Conservation (phyloP, 2,888 invertebrate species). For the Acanthosepion pharaonis region DNA sequence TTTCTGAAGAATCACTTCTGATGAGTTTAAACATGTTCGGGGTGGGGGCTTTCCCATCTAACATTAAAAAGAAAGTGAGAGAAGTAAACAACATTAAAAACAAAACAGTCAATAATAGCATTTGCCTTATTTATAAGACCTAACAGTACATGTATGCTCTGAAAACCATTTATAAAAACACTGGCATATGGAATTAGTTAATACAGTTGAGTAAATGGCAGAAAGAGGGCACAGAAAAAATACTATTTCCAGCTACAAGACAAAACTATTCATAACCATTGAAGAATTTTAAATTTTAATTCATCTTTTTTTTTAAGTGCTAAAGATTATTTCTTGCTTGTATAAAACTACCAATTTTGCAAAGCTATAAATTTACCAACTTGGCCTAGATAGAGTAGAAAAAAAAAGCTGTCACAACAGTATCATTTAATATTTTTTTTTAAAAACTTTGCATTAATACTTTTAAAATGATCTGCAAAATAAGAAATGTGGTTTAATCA, state of each 20-base stretch:
- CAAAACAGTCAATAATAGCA: not conserved
- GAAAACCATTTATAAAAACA: slow-evolving; percentile 33
- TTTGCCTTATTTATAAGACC: not conserved
- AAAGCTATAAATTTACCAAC: too few species aligned
- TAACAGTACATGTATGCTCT: not conserved
- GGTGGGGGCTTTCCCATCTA: too few species aligned
- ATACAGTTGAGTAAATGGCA: not conserved
- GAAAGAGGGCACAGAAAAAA: not conserved
- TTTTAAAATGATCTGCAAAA: too few species aligned
- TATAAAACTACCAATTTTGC: too few species aligned
- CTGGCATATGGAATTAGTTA: not conserved
- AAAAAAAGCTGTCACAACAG: too few species aligned
- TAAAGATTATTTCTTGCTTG: too few species aligned
- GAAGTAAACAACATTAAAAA: not conserved
- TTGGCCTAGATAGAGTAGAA: too few species aligned
- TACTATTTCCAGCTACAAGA: not conserved
- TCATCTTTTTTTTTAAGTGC: not conserved
- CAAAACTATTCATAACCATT: not conserved
- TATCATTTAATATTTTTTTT: too few species aligned
- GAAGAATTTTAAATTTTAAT: not conserved
- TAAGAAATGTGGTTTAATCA: too few species aligned
- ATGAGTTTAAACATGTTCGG: not conserved
- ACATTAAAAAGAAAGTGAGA: not conserved
- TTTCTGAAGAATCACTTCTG: not conserved
- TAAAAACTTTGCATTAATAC: too few species aligned